Evolutionary conservation across 2,797 vertebrate genomes (phyloP), one percentile per base, ranked within the genome.

Genomic region (Avahi laniger): DNA sequence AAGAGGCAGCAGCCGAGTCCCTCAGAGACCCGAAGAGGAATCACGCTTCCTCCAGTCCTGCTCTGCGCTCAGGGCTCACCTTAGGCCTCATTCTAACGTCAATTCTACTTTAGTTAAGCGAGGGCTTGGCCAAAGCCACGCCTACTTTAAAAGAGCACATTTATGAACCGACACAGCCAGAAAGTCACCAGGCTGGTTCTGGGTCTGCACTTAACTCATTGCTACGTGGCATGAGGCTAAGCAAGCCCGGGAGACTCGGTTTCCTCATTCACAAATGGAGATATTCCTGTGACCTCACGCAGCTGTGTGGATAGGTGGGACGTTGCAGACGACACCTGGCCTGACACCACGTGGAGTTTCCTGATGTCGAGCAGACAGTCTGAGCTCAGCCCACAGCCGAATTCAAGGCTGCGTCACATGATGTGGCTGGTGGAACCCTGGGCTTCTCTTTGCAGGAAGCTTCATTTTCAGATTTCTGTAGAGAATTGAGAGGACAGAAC

Each of bases 41-140:
- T 5, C 9, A 7, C 0, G 11, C 30, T 4, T 48, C 41, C 26
- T 17, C 26, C 3, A 33, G 7, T 11, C 8, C 4, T 43, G n/a
- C 70, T 84, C 57, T 26, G 20, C 13, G 3, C 14, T 41, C 2
- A 7, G 30, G 26, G 12, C 43, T 26, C n/a, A 1, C 0, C 0
- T 59, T 35, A 22, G 5, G 20, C 15, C 14, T 46, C 5, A 20
- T 14, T 33, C 22, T 54, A 18, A 13, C 33, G 17, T 35, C 5
- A 2, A 33, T 18, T 20, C 30, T 4, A 2, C 38, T n/a, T 35
- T 5, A 10, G 7, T 35, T 54, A 28, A 28, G 26, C 41, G 15
- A 46, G 28, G 28, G 6, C 11, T 6, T 0, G 3, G 26, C 5
- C 20, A 12, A 70, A 15, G 10, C 59, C 54, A 28, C 0, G 0